Evolutionary conservation across 2,113 vertebrate genomes (phyloP).

Genomic region (Struthio camelus): DNA sequence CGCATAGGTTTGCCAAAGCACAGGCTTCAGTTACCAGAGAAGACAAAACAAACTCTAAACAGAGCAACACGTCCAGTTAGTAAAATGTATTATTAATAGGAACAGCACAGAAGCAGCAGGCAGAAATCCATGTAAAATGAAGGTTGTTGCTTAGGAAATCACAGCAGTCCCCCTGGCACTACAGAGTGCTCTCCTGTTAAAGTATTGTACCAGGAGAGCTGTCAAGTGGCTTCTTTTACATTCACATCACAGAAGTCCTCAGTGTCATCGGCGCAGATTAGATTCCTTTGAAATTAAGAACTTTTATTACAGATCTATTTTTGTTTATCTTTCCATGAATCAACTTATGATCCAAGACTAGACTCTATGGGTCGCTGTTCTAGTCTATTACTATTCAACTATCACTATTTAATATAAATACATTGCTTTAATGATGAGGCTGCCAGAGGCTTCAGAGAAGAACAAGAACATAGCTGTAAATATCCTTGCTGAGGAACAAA

Average conservation of each 20-base stretch:
- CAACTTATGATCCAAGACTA: neutral
- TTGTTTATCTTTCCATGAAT: neutral
- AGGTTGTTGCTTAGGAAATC: neutral
- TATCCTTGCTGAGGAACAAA: neutral
- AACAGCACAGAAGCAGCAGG: neutral
- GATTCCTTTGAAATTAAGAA: neutral
- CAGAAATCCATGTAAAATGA: neutral
- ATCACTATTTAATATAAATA: neutral
- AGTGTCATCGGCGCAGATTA: neutral
- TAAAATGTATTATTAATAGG: constrained; percentile 12
- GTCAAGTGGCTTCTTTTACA: neutral
- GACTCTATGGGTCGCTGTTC: neutral
- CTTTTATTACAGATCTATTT: neutral
- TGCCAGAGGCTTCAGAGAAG: neutral
- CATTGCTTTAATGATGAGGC: neutral
- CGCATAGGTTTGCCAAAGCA: neutral
- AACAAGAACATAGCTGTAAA: neutral
- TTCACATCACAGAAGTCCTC: neutral
- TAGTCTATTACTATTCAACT: neutral
- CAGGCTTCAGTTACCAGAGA: neutral
- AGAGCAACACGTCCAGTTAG: neutral
- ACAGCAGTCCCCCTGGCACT: neutral
- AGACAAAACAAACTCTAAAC: constrained; percentile 27
- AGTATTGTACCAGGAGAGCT: neutral
- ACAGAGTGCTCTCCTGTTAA: neutral